These are phyloP conservation scores for Columbina picui DNA, from an alignment of 2,113 vertebrate species.

Conservation along the genomic window DNA sequence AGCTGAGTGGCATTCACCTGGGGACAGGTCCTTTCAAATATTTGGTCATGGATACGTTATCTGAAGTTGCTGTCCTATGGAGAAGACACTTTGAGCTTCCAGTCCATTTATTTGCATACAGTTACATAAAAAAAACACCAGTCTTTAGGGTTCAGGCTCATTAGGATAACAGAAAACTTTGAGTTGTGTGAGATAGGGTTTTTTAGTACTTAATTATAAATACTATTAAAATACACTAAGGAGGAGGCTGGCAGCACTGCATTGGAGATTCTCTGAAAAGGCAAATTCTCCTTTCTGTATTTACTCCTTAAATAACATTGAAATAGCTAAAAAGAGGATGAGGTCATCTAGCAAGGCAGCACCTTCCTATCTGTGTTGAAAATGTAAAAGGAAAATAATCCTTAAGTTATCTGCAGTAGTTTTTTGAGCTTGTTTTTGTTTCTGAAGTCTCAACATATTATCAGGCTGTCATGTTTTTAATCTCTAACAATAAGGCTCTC, in stretches of 20 bases:
- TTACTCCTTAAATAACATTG: not conserved
- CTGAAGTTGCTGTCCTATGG: not conserved
- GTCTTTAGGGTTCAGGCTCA: rapidly evolving
- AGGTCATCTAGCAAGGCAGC: not conserved
- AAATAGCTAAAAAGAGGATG: not conserved
- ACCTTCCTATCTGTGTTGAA: not conserved
- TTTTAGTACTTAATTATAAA: not conserved
- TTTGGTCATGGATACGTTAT: not conserved
- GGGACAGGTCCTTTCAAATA: not conserved
- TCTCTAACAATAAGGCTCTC: not conserved
- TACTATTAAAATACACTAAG: not conserved
- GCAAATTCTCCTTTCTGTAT: not conserved
- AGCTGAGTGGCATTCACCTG: not conserved
- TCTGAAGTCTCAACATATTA: not conserved
- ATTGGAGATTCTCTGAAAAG: not conserved
- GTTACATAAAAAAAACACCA: not conserved
- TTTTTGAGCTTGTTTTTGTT: conserved; percentile 12
- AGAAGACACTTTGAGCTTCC: not conserved
- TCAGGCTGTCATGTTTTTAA: conserved; percentile 11
- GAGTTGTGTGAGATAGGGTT: rapidly evolving
- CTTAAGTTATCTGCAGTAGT: not conserved
- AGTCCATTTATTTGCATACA: rapidly evolving
- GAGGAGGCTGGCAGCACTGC: not conserved
- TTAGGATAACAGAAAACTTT: not conserved
- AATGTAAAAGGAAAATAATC: conserved; percentile 3